These are phyloP conservation scores for Phasia obesa DNA, from an alignment of 2,888 invertebrate species.

Conservation along the genomic window DNA sequence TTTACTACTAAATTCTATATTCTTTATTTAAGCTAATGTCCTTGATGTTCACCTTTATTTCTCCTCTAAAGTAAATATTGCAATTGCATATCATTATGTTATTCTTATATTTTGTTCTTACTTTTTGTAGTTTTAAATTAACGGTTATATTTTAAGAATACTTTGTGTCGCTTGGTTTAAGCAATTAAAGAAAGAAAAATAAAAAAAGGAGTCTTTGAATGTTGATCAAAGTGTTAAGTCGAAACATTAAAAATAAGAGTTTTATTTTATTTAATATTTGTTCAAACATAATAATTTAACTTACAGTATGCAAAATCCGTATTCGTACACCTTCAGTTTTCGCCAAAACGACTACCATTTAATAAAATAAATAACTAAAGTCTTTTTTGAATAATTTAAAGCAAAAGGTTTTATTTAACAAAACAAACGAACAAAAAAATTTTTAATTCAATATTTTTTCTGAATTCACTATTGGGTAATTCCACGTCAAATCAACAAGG, in stretches of 20 bases:
- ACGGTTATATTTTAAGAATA: not conserved
- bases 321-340: too few species aligned
- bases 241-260: not conserved
- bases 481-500: too few species aligned
- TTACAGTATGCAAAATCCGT: too few species aligned
- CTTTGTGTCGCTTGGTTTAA: slow-evolving; percentile 10
- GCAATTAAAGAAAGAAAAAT: not conserved
- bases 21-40: not conserved
- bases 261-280: not conserved
- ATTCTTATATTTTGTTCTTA: slow-evolving; percentile 12
- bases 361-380: too few species aligned
- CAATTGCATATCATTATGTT: not conserved
- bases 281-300: too few species aligned
- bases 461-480: too few species aligned
- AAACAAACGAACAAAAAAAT: too few species aligned
- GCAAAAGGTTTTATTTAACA: too few species aligned
- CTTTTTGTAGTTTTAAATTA: not conserved
- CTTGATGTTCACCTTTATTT: slow-evolving; percentile 1
- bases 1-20: not conserved
- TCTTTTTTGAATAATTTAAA: too few species aligned
- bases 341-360: too few species aligned
- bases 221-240: not conserved
- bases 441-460: too few species aligned
- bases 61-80: slow-evolving; percentile 7
- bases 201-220: not conserved